Evolutionary conservation across 2,113 vertebrate species (phyloP).

Genomic region (Pampusana beccarii): DNA sequence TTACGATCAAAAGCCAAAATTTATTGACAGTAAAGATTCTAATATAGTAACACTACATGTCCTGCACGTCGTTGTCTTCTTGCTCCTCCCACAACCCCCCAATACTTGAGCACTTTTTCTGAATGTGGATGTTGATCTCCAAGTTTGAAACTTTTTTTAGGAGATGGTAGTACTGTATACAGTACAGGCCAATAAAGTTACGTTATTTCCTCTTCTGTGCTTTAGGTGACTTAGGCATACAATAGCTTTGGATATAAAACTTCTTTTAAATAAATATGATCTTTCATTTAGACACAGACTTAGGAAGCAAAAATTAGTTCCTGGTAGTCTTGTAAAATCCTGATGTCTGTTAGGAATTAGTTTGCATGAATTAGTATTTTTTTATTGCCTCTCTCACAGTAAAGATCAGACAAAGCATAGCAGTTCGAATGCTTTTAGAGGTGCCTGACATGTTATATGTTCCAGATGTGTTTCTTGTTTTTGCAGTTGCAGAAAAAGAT

Average conservation of each 20-base stretch:
- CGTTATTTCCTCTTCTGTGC: background rate
- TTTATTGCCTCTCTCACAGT: background rate
- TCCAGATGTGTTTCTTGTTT: background rate
- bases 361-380: background rate
- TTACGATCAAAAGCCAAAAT: background rate
- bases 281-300: background rate
- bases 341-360: background rate
- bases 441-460: background rate
- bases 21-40: background rate
- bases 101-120: background rate
- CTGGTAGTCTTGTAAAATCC: background rate
- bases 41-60: no score
- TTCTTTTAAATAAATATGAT: no score
- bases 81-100: fast-evolving
- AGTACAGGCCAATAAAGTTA: background rate
- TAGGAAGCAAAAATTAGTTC: background rate
- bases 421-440: background rate
- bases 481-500: background rate
- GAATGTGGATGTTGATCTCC: background rate
- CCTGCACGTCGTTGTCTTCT: background rate
- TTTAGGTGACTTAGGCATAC: background rate
- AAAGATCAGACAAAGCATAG: background rate
- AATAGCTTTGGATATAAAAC: background rate
- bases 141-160: background rate
- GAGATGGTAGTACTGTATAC: background rate